These are phyloP conservation scores for Fulmarus glacialis DNA, from an alignment of 2,113 vertebrate species.

Conservation along the genomic window DNA sequence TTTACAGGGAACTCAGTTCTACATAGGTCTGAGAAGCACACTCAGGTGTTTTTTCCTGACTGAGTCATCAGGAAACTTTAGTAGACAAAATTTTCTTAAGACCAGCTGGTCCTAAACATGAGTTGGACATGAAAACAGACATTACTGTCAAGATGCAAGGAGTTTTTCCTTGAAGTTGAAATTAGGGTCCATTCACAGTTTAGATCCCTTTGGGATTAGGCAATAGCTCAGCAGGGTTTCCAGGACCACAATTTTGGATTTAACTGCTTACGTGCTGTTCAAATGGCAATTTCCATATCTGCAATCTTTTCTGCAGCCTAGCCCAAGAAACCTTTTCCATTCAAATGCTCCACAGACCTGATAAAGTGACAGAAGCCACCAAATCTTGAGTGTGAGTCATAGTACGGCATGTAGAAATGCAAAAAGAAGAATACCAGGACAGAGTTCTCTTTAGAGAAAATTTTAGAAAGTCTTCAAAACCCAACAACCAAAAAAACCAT, in stretches of 20 bases:
- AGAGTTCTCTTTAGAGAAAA: not conserved
- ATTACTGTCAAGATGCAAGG: not conserved
- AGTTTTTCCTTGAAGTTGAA: not conserved
- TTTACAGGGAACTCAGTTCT: not conserved
- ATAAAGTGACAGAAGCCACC: not conserved
- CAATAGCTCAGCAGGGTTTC: not conserved
- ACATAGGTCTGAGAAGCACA: not conserved
- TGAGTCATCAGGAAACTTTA: not conserved
- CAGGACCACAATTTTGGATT: not conserved
- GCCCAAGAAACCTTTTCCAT: not conserved
- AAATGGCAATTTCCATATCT: accelerated
- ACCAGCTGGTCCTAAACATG: not conserved
- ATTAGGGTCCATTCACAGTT: not conserved
- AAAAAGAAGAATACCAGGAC: not conserved
- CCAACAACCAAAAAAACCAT: not conserved
- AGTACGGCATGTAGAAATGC: not conserved
- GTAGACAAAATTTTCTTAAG: not conserved
- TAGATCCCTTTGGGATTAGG: not conserved
- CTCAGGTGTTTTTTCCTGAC: not conserved
- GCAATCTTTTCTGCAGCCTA: not conserved
- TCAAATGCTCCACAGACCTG: not conserved
- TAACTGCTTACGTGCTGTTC: not conserved
- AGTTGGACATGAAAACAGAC: not conserved
- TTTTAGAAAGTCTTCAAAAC: not conserved
- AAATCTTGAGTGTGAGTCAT: not conserved